A percentile compares a stretch with the other conserved stretches of the same genome.
Evolutionary conservation across 2,113 vertebrate genomes (phyloP).

Genomic region (Carassius auratus): DNA sequence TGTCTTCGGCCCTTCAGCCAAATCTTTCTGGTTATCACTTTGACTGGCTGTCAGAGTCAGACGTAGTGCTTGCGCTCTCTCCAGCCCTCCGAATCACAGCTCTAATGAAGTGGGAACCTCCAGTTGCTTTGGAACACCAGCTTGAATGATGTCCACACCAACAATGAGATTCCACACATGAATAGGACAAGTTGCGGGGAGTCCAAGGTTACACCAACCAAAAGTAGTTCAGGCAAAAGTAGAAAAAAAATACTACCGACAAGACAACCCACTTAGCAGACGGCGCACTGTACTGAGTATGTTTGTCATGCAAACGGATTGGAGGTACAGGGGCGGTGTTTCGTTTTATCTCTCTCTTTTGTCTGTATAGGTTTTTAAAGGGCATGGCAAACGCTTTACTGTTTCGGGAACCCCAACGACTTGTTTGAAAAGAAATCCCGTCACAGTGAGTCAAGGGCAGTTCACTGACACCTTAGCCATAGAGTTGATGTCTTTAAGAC

Average conservation of each 20-base stretch:
- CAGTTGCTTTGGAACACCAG: conserved; percentile 73
- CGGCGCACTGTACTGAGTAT: conserved; percentile 65
- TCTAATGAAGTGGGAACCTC: conserved; percentile 71
- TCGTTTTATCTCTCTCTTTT: conserved; percentile 70
- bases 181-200: conserved; percentile 68
- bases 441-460: conserved; percentile 66
- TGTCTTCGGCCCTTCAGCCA: conserved; percentile 52
- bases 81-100: conserved; percentile 61
- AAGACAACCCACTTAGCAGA: conserved; percentile 65
- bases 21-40: conserved; percentile 58
- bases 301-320: conserved; percentile 68
- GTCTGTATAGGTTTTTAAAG: conserved; percentile 69
- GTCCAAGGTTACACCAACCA: conserved; percentile 69
- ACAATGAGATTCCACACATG: conserved; percentile 77
- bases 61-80: conserved; percentile 55
- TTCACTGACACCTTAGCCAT: conserved; percentile 55
- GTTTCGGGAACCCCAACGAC: conserved; percentile 71
- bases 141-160: conserved; percentile 72
- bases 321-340: conserved; percentile 53
- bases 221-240: conserved; percentile 56
- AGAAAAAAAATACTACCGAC: conserved; percentile 53
- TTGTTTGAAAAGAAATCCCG: conserved; percentile 60
- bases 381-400: conserved; percentile 68
- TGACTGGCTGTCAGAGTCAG: conserved; percentile 64
- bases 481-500: conserved; percentile 36